phyloP scores from a whole-genome alignment of 2,888 invertebrate genomes.

The Xanthorhoe designata region DNA sequence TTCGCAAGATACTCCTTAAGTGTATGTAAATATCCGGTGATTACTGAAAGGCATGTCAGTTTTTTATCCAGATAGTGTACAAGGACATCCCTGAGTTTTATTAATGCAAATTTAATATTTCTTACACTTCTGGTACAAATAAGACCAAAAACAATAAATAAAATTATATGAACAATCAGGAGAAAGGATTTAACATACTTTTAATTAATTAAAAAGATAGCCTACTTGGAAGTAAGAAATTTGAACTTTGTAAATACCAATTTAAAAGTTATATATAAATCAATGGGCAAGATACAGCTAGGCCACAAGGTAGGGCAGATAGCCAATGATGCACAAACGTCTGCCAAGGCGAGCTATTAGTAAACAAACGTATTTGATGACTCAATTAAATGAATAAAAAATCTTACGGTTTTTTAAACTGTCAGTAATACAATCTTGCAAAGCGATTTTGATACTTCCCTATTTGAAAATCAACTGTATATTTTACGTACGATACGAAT shows the following conservation, averaged over 20 bases:
- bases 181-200: no score
- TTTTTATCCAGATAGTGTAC: constrained; percentile 21
- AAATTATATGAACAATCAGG: no score
- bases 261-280: constrained; percentile 24
- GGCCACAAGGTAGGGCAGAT: constrained; percentile 40
- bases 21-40: constrained; percentile 48
- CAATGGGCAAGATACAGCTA: constrained; percentile 20
- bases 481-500: background rate
- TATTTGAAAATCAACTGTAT: background rate
- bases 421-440: constrained; percentile 1
- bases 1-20: constrained; percentile 56
- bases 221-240: background rate
- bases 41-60: constrained; percentile 30
- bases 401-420: background rate
- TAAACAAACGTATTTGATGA: constrained; percentile 47
- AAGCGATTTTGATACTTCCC: constrained; percentile 3
- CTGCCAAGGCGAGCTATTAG: constrained; percentile 52
- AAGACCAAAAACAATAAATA: no score
- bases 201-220: background rate
- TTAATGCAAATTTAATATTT: background rate
- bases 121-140: background rate
- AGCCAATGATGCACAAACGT: constrained; percentile 34
- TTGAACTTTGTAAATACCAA: constrained; percentile 3
- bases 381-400: constrained; percentile 31
- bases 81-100: background rate